Conservation (phyloP, 2,113 vertebrate species). For the western clawed frog (Xenopus tropicalis) region DNA sequence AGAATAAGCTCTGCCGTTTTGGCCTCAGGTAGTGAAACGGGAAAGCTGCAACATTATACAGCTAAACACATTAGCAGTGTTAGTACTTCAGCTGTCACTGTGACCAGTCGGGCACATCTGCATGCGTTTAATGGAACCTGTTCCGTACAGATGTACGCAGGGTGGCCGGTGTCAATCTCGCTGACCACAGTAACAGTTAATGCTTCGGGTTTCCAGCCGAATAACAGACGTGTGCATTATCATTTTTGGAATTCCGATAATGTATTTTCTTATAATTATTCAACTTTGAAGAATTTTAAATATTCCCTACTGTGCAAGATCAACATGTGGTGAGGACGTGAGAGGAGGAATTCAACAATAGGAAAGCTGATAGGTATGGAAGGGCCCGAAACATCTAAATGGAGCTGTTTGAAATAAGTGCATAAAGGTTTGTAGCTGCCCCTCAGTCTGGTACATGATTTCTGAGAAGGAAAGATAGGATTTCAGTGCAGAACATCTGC, state of each 20-base stretch:
- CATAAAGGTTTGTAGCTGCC: background rate
- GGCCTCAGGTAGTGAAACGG: no score
- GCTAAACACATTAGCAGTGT: no score
- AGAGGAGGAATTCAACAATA: constrained; percentile 33
- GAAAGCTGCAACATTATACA: no score
- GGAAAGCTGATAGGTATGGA: constrained; percentile 23
- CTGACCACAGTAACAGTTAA: background rate
- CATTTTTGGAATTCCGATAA: constrained; percentile 34
- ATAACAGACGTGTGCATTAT: background rate
- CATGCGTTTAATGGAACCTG: no score
- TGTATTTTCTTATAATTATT: constrained; percentile 39
- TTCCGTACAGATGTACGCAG: background rate
- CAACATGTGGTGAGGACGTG: constrained; percentile 26
- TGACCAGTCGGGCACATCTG: no score
- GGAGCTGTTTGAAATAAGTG: constrained; percentile 16
- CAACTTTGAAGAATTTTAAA: constrained; percentile 37
- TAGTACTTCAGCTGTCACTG: no score
- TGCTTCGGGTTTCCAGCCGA: constrained; percentile 7
- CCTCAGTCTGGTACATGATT: no score
- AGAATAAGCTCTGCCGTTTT: no score
- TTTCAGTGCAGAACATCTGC: no score
- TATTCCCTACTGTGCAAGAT: constrained; percentile 35
- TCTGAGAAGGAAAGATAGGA: no score
- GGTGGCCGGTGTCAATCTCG: background rate
- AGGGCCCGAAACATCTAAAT: background rate